phyloP scores from a whole-genome alignment of 1,140 invertebrate species.

The Plutomurus gul region DNA sequence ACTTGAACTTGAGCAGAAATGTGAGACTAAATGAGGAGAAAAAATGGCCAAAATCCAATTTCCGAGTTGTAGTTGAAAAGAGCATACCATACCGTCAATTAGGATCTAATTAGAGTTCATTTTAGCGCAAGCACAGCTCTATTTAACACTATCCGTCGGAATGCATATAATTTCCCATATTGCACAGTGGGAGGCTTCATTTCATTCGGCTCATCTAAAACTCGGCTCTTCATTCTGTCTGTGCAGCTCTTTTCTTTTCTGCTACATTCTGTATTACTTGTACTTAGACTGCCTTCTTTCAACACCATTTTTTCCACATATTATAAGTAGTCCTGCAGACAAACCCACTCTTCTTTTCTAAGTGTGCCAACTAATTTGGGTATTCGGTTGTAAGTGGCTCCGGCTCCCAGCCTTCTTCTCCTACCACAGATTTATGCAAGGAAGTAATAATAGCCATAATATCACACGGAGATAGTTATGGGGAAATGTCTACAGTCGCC shows the following conservation, averaged over 20 bases:
- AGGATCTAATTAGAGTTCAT: conserved; percentile 52
- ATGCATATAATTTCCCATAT: conserved; percentile 35
- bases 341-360: too few species aligned
- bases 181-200: conserved; percentile 36
- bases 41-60: conserved; percentile 36
- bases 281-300: too few species aligned
- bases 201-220: conserved; percentile 21
- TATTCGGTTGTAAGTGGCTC: too few species aligned
- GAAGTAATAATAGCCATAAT: too few species aligned
- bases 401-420: too few species aligned
- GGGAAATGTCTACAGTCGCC: too few species aligned
- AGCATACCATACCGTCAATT: conserved; percentile 49
- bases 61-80: background rate
- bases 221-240: background rate
- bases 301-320: background rate
- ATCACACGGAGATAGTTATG: too few species aligned
- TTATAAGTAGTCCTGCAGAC: background rate
- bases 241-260: background rate
- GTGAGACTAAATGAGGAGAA: conserved; percentile 37
- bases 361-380: too few species aligned
- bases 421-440: too few species aligned
- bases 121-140: conserved; percentile 43
- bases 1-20: background rate
- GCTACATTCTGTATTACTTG: too few species aligned
- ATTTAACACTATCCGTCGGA: conserved; percentile 37